These are phyloP conservation scores for Holothuria leucospilota DNA, from an alignment of 53 echinoderm and acorn worm genomes.

Conservation along the genomic window DNA sequence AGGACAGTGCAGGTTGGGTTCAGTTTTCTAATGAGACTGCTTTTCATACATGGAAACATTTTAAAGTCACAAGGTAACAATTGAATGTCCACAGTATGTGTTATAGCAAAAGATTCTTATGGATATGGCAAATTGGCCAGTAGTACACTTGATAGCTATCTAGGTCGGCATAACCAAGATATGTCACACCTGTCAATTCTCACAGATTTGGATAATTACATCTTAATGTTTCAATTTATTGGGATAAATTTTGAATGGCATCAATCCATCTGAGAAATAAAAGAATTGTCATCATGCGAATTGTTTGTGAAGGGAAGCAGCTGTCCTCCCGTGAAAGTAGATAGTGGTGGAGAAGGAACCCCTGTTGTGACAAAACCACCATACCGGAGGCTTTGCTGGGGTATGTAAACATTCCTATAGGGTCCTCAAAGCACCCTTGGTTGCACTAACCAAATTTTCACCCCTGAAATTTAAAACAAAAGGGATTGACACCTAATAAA, in stretches of 20 bases:
- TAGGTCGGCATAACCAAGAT: not conserved
- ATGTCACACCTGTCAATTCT: conserved; percentile 17
- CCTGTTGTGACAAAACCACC: conserved; percentile 19
- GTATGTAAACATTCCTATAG: conserved; percentile 38
- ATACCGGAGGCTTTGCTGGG: not conserved
- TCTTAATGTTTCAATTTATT: conserved; percentile 36
- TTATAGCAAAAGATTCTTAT: not conserved
- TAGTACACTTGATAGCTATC: not conserved
- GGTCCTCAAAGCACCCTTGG: not conserved
- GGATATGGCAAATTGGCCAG: conserved; percentile 22
- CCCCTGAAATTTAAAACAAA: conserved; percentile 34
- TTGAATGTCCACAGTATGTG: not conserved
- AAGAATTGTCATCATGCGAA: not conserved
- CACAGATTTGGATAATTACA: conserved; percentile 22
- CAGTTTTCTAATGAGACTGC: too few relatives aligned
- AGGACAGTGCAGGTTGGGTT: too few relatives aligned
- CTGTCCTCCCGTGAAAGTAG: conserved; percentile 7
- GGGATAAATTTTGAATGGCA: conserved; percentile 17
- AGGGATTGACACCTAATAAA: conserved; percentile 10
- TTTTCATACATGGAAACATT: too few relatives aligned
- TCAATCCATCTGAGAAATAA: not conserved
- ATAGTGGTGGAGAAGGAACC: conserved; percentile 2
- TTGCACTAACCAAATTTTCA: conserved; percentile 29
- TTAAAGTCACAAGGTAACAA: too few relatives aligned
- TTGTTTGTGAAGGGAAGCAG: conserved; percentile 29